Conservation (phyloP, 2,113 vertebrate genomes). For the Siniperca knerii region DNA sequence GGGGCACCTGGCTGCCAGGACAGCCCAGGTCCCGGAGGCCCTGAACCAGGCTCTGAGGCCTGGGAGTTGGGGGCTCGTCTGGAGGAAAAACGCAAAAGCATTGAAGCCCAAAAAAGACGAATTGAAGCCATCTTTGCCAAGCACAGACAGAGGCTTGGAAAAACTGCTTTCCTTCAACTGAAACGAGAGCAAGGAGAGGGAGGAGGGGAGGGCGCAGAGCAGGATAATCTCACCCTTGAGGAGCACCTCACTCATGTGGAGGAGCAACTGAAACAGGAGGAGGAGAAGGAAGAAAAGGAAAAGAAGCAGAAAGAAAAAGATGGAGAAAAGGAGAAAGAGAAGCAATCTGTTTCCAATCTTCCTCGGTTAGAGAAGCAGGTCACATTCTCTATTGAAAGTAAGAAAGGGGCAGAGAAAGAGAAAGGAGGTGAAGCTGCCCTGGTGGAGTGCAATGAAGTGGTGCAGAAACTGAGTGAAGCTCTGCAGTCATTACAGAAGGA, state of each 20-base stretch:
- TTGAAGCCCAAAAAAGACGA: constrained; percentile 93
- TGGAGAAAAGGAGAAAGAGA: constrained; percentile 57
- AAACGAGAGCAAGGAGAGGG: constrained; percentile 83
- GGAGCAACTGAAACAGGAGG: constrained; percentile 78
- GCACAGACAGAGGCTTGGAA: constrained; percentile 92
- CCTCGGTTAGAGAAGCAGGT: constrained; percentile 87
- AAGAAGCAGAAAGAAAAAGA: constrained; percentile 45
- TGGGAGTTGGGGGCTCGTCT: constrained; percentile 88
- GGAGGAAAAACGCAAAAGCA: constrained; percentile 93
- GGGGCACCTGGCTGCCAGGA: constrained; percentile 52
- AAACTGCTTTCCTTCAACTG: constrained; percentile 90
- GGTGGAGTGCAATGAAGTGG: constrained; percentile 89
- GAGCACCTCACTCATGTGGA: constrained; percentile 85
- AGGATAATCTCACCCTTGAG: constrained; percentile 77
- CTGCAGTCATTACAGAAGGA: constrained; percentile 89
- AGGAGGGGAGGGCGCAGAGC: constrained; percentile 57
- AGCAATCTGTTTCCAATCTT: constrained; percentile 47
- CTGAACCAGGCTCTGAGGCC: constrained; percentile 87
- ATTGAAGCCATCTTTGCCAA: constrained; percentile 95
- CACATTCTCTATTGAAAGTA: constrained; percentile 89
- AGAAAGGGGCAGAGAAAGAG: constrained; percentile 70
- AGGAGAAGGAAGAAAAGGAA: constrained; percentile 70
- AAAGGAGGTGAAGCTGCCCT: constrained; percentile 74
- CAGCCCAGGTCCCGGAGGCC: constrained; percentile 80
- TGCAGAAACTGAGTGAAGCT: constrained; percentile 90